Conservation (phyloP, 2,888 invertebrate genomes). For the Megalurothrips usitatus region DNA sequence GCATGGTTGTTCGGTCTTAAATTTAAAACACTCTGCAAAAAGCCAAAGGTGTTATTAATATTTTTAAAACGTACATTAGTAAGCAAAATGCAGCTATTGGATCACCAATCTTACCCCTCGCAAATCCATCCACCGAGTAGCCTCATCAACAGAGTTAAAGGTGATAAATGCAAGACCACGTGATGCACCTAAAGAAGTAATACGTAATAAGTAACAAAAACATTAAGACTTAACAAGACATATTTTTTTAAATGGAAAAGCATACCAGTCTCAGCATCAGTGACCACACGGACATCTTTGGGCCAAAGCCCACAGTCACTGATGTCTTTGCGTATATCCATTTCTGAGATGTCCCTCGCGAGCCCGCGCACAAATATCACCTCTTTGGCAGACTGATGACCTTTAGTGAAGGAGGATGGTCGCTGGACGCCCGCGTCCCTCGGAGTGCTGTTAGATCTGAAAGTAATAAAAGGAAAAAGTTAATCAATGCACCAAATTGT, state of each 20-base stretch:
- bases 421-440: background rate
- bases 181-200: background rate
- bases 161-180: background rate
- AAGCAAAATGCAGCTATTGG: background rate
- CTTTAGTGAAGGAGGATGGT: background rate
- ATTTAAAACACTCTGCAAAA: background rate
- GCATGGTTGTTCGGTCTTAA: slow-evolving; percentile 5
- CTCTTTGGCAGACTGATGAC: slow-evolving; percentile 8
- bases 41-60: background rate
- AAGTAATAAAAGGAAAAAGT: background rate
- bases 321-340: background rate
- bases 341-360: background rate
- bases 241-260: background rate
- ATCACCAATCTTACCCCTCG: background rate
- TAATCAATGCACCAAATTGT: background rate
- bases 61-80: background rate
- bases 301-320: background rate
- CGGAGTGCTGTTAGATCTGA: background rate
- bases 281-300: background rate
- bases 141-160: slow-evolving; percentile 1
- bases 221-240: background rate
- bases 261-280: background rate
- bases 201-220: background rate
- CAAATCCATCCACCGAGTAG: background rate
- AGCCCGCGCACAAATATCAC: slow-evolving; percentile 2